phyloP scores from a whole-genome alignment of 2,888 invertebrate genomes.

The Anaspis maculata region DNA sequence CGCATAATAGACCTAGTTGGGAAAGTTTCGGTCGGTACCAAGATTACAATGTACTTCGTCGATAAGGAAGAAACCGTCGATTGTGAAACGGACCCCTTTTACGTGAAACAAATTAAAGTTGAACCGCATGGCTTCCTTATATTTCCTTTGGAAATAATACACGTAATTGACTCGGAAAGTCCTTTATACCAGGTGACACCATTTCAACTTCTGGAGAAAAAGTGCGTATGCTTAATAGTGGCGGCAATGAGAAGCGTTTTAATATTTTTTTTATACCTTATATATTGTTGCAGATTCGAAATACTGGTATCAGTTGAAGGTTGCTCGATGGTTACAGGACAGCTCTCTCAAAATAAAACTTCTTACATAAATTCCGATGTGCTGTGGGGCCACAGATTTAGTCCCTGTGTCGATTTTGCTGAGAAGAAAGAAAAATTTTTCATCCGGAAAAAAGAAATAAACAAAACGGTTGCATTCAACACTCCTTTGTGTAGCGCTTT shows the following conservation, averaged over 20 bases:
- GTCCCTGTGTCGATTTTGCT: constrained; percentile 45
- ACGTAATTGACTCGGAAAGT: constrained; percentile 67
- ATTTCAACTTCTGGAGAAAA: constrained; percentile 59
- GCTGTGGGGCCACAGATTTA: constrained; percentile 75
- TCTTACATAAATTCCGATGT: constrained; percentile 75
- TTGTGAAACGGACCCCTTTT: too few relatives aligned
- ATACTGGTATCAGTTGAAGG: constrained; percentile 77
- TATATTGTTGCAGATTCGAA: constrained; percentile 55
- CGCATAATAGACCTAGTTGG: constrained; percentile 70
- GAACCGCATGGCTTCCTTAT: constrained; percentile 58
- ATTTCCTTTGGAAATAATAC: constrained; percentile 82
- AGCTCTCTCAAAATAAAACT: constrained; percentile 62
- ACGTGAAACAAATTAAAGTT: constrained; percentile 61
- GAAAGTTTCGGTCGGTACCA: constrained; percentile 45
- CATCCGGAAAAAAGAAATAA: constrained; percentile 56
- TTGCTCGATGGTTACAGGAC: constrained; percentile 68
- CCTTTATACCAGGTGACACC: constrained; percentile 72
- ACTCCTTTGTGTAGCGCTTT: constrained; percentile 85
- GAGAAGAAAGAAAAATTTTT: constrained; percentile 50
- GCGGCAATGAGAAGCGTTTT: too few relatives aligned
- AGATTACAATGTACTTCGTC: constrained; percentile 61
- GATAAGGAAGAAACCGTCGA: constrained; percentile 55
- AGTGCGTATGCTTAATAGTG: constrained; percentile 28
- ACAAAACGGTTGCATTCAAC: constrained; percentile 56
- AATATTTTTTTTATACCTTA: background rate